Evolutionary conservation across 2,888 invertebrate genomes (phyloP), one percentile per base, ranked within the genome.

Genomic region (Orthosia gothica): DNA sequence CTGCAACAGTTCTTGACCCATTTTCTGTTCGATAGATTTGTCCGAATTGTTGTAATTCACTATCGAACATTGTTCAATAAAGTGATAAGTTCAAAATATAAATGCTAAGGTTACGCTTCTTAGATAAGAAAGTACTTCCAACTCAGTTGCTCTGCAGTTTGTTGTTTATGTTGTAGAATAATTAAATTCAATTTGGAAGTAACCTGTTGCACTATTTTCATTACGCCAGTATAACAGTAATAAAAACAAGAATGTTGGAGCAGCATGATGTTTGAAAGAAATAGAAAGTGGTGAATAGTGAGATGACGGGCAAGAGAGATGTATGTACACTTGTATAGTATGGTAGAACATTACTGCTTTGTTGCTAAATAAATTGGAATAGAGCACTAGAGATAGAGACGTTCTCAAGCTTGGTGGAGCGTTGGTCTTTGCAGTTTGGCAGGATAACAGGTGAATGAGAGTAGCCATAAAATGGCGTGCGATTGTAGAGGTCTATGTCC

Each of bases 31-130:
- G 26, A 64, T 32, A 49, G 5, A 26, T 55, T 64, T 54, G 5
- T 40, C 61, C 55, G 45, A 81, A 77, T 66, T 50, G 61, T 61
- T 65, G 50, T 74, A 52, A 47, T 62, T 52, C 18, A 23, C 18
- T 45, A 66, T 52, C 18, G 45, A 58, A 65, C 50, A 64, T 54
- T 81, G 40, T 54, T 63, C 47, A 63, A 54, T 81, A 75, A 16
- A 57, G 47, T 66, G 61, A 69, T 83, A 76, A 67, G 66, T 79
- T 81, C 45, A 76, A 65, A 76, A 76, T 67, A 75, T 78, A 81
- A 78, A 63, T 81, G 78, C 57, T 81, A 81, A 81, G 76, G 78
- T 78, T 81, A 78, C 81, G 75, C 66, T 81, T 75, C 76, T 40
- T 57, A 67, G 76, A 81, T 66, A 70, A 66, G 78, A 63, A 66